phyloP scores from a whole-genome alignment of 2,797 vertebrate genomes.

The Acipenser ruthenus region DNA sequence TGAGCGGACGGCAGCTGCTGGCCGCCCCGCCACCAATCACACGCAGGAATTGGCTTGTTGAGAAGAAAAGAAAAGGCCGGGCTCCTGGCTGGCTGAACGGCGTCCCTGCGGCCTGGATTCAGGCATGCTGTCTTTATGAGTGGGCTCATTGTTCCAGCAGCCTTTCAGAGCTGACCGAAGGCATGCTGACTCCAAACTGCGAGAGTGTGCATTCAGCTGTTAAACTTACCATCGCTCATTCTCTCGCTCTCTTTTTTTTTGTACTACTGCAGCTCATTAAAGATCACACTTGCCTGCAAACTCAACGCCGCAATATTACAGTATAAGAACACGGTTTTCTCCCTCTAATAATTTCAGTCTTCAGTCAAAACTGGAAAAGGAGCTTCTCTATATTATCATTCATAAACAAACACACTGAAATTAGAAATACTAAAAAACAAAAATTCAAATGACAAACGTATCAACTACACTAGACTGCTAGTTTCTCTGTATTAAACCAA shows the following conservation, averaged over 20 bases:
- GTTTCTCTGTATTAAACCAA: too few relatives aligned
- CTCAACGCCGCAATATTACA: background rate
- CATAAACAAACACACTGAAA: too few relatives aligned
- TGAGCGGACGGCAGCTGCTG: constrained; percentile 75
- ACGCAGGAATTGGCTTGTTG: constrained; percentile 25
- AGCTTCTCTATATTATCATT: too few relatives aligned
- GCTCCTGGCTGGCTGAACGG: constrained; percentile 10
- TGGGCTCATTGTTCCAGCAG: constrained; percentile 35
- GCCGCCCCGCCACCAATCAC: constrained; percentile 29
- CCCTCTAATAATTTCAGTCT: too few relatives aligned
- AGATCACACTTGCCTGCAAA: background rate
- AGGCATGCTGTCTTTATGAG: constrained; percentile 25
- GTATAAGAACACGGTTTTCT: too few relatives aligned
- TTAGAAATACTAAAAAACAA: too few relatives aligned
- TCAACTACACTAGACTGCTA: too few relatives aligned
- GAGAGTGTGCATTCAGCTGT: constrained; percentile 57
- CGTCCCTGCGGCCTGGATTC: constrained; percentile 33
- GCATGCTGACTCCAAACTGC: constrained; percentile 19
- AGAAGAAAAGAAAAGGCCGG: constrained; percentile 46
- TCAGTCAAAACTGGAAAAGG: too few relatives aligned
- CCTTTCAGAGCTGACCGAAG: constrained; percentile 18
- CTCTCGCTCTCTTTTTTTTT: constrained; percentile 28
- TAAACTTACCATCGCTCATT: constrained; percentile 41
- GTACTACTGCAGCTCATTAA: background rate
- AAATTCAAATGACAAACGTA: too few relatives aligned